Percentiles rank a stretch among this genome's conserved stretches.
Conservation (phyloP, 2,888 invertebrate genomes). For the Oscheius sp. region DNA sequence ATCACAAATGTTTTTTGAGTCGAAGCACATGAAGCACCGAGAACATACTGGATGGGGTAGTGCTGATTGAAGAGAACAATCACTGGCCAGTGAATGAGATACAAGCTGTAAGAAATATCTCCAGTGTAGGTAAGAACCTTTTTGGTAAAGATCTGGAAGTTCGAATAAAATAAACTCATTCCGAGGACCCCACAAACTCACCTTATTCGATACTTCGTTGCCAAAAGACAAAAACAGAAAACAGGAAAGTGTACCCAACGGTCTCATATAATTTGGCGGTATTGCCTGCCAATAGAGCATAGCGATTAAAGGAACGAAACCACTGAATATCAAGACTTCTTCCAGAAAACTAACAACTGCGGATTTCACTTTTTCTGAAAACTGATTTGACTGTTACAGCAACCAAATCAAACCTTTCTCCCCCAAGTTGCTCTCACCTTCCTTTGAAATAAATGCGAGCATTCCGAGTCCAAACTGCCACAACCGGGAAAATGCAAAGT, state of each 20-base stretch:
- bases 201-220: not conserved
- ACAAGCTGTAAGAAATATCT: slow-evolving; percentile 20
- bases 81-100: slow-evolving; percentile 17
- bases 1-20: not conserved
- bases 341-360: not conserved
- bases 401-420: not conserved
- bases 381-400: not conserved
- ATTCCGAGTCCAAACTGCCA: slow-evolving; percentile 29
- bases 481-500: not conserved
- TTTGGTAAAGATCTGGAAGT: not conserved
- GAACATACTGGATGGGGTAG: not conserved
- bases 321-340: not conserved
- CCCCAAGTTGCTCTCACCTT: not conserved
- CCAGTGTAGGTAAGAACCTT: not conserved
- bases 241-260: not conserved
- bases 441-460: not conserved
- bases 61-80: slow-evolving; percentile 10
- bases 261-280: not conserved
- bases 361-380: too few species aligned
- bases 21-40: not conserved
- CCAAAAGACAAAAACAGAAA: not conserved
- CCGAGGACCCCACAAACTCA: not conserved
- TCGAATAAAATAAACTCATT: too few species aligned
- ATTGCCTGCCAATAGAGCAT: not conserved
- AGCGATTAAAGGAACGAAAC: not conserved